Percentiles rank a stretch among this genome's conserved stretches.
Conservation (phyloP, 2,888 invertebrate genomes). For the Lasioglossum morio region DNA sequence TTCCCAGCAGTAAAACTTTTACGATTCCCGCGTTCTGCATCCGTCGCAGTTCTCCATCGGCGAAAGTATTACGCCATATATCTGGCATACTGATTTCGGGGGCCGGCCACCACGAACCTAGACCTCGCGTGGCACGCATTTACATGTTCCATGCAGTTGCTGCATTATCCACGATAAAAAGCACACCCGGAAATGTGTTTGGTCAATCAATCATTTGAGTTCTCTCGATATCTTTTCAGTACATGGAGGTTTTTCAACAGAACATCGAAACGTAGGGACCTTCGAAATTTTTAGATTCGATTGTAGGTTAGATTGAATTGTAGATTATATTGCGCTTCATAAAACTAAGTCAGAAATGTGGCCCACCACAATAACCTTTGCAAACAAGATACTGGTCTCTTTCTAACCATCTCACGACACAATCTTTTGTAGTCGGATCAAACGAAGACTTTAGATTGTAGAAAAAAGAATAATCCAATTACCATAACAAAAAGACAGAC, state of each 20-base stretch:
- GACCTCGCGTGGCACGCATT: neutral
- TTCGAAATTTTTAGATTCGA: neutral
- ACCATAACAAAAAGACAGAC: too few species aligned
- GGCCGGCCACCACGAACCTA: neutral
- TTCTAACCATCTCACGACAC: neutral
- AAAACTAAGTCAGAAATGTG: neutral
- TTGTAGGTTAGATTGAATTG: neutral
- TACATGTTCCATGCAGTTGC: conserved; percentile 16
- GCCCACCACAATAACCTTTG: neutral
- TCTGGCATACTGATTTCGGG: conserved; percentile 40
- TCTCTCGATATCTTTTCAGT: neutral
- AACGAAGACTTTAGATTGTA: neutral
- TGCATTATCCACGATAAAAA: conserved; percentile 4
- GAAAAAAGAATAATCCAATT: neutral
- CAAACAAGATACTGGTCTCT: neutral
- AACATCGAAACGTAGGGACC: neutral
- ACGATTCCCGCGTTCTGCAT: conserved; percentile 42
- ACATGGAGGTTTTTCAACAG: neutral
- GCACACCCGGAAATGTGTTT: neutral
- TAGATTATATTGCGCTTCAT: neutral
- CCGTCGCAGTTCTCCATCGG: conserved; percentile 30
- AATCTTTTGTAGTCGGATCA: neutral
- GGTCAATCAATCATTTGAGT: neutral
- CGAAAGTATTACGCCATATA: conserved; percentile 50
- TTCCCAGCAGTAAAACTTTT: conserved; percentile 66